Conservation (phyloP, 1,140 invertebrate genomes). For the Diorhabda carinulata region DNA sequence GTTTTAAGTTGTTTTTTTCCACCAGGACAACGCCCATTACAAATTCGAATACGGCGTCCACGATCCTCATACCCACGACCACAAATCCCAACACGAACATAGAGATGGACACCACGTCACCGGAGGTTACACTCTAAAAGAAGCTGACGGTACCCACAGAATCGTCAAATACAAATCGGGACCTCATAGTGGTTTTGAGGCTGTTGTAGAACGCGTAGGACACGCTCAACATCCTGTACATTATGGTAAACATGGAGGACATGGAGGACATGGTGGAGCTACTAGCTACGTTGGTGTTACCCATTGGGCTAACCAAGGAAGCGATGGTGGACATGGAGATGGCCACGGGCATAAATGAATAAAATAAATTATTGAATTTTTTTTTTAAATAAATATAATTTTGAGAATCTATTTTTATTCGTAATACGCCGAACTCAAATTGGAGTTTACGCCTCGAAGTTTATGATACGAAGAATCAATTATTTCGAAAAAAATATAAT, state of each 20-base stretch:
- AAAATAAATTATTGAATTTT: no score
- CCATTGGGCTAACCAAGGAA: conserved; percentile 21
- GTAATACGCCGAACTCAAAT: no score
- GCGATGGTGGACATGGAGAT: background rate
- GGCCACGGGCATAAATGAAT: no score
- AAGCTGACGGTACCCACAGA: conserved; percentile 48
- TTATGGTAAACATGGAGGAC: conserved; percentile 23
- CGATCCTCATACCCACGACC: conserved; percentile 50
- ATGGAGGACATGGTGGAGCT: conserved; percentile 23
- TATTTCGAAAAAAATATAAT: no score
- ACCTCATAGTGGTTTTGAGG: conserved; percentile 43
- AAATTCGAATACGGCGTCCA: conserved; percentile 51
- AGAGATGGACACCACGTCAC: conserved; percentile 49
- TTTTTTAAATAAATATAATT: no score
- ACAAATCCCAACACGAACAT: conserved; percentile 50
- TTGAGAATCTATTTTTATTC: no score
- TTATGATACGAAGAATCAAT: no score
- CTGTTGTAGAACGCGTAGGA: conserved; percentile 35
- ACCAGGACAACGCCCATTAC: conserved; percentile 37
- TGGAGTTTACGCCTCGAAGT: no score
- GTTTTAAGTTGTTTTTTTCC: background rate
- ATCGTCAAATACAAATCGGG: conserved; percentile 49
- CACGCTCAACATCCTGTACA: conserved; percentile 32
- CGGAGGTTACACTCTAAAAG: conserved; percentile 48
- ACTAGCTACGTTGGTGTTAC: conserved; percentile 27